phyloP scores from a whole-genome alignment of 1,140 invertebrate genomes.

The Cydia splendana region DNA sequence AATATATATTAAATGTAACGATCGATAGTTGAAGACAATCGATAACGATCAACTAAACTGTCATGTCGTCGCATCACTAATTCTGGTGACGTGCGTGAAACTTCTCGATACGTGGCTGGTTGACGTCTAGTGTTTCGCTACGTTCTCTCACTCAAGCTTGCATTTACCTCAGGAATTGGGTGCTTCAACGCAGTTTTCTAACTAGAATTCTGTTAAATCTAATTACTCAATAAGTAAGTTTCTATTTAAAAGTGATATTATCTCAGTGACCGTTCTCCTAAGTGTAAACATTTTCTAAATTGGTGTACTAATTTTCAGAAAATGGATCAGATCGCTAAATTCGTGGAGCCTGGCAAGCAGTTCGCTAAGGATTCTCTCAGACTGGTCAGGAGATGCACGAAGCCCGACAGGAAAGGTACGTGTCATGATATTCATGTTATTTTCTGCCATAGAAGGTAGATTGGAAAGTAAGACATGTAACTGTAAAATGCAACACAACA shows the following conservation, averaged over 20 bases:
- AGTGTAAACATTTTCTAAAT: neutral
- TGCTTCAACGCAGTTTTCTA: constrained; percentile 8
- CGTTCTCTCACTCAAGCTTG: constrained; percentile 34
- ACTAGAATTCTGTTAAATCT: constrained; percentile 28
- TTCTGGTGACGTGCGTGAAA: constrained; percentile 64
- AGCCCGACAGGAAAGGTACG: constrained; percentile 98
- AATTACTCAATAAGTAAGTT: constrained; percentile 24
- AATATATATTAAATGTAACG: constrained; percentile 41
- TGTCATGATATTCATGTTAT: constrained; percentile 1
- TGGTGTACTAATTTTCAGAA: constrained; percentile 58
- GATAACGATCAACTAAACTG: neutral
- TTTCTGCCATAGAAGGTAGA: neutral
- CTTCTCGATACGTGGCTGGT: constrained; percentile 74
- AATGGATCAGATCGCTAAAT: constrained; percentile 99
- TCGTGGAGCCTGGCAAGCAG: constrained; percentile 96
- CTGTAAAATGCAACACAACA: neutral
- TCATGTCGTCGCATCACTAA: constrained; percentile 20
- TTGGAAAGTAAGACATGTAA: neutral
- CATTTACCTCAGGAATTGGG: constrained; percentile 13
- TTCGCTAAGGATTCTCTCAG: constrained; percentile 99
- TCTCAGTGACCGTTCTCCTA: neutral
- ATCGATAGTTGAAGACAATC: constrained; percentile 8
- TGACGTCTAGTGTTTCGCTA: constrained; percentile 67
- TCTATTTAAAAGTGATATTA: neutral
- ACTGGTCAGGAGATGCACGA: constrained; percentile 99